phyloP scores from a whole-genome alignment of 2,113 vertebrate species.

The Prolemur simus region DNA sequence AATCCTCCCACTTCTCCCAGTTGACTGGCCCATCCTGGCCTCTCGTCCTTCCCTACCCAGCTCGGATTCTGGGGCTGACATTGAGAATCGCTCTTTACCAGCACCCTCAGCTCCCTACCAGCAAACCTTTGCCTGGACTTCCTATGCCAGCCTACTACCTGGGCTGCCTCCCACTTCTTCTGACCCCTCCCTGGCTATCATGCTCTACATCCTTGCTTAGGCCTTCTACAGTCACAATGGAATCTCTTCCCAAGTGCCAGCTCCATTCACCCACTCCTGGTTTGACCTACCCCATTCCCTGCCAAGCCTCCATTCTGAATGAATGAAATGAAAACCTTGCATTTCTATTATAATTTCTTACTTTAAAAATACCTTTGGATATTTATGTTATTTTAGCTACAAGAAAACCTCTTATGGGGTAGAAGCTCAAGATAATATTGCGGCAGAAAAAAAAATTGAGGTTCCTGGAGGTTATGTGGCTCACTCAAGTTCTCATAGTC shows the following conservation, averaged over 20 bases:
- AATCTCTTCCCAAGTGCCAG: not conserved
- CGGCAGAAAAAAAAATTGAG: not conserved
- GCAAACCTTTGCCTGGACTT: not conserved
- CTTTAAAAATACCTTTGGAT: conserved; percentile 22
- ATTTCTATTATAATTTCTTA: conserved; percentile 7
- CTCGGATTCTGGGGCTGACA: not conserved
- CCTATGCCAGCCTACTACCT: not conserved
- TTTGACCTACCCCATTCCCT: not conserved
- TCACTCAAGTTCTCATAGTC: conserved; percentile 18
- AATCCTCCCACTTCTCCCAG: not conserved
- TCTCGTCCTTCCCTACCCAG: not conserved
- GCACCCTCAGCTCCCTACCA: not conserved
- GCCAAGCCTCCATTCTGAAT: not conserved
- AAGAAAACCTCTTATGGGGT: not conserved
- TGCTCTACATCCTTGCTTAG: not conserved
- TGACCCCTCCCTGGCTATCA: not conserved
- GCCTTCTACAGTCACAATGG: not conserved
- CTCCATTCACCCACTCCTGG: not conserved
- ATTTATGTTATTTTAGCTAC: conserved; percentile 13
- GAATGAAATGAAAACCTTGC: conserved; percentile 25
- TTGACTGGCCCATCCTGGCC: not conserved
- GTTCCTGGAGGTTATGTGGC: not conserved
- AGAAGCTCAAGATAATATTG: conserved; percentile 38
- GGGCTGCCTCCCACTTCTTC: not conserved
- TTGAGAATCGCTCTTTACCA: not conserved